Evolutionary conservation across 1,140 invertebrate species (phyloP).

Genomic region (Drosophila busckii): DNA sequence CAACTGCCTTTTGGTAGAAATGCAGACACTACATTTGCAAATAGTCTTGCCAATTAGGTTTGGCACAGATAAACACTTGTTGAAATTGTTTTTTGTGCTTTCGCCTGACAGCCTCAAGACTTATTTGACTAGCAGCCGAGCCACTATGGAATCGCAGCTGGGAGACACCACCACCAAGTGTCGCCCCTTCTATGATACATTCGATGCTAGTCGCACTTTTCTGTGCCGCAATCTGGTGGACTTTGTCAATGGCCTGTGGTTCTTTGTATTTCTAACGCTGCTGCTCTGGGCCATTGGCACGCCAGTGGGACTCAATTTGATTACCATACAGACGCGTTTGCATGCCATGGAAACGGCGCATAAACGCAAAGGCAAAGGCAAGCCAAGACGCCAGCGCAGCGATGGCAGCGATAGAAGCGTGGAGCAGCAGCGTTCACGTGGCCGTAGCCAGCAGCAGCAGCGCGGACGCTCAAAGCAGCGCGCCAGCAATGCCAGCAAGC

Average conservation of each 20-base stretch:
- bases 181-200: slow-evolving; percentile 85
- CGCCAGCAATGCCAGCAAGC: slow-evolving; percentile 42
- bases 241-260: slow-evolving; percentile 84
- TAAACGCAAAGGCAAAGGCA: slow-evolving; percentile 40
- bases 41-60: no score
- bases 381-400: slow-evolving; percentile 32
- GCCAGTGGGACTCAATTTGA: slow-evolving; percentile 75
- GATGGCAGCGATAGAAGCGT: slow-evolving; percentile 28
- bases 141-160: slow-evolving; percentile 83
- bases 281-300: slow-evolving; percentile 78
- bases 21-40: no score
- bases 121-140: slow-evolving; percentile 84
- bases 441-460: slow-evolving; percentile 2
- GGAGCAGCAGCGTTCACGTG: slow-evolving; percentile 11
- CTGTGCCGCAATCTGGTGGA: slow-evolving; percentile 86
- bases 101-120: slow-evolving; percentile 81
- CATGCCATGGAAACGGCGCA: slow-evolving; percentile 53
- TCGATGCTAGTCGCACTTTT: slow-evolving; percentile 83
- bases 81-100: background rate
- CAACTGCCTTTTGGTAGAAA: no score
- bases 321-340: slow-evolving; percentile 59
- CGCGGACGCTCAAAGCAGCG: slow-evolving; percentile 37
- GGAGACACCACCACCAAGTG: slow-evolving; percentile 84
- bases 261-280: slow-evolving; percentile 78
- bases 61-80: background rate